Percentiles rank a stretch among this genome's conserved stretches.
phyloP scores from a whole-genome alignment of 2,888 invertebrate species.

The Exocentrus adspersus region DNA sequence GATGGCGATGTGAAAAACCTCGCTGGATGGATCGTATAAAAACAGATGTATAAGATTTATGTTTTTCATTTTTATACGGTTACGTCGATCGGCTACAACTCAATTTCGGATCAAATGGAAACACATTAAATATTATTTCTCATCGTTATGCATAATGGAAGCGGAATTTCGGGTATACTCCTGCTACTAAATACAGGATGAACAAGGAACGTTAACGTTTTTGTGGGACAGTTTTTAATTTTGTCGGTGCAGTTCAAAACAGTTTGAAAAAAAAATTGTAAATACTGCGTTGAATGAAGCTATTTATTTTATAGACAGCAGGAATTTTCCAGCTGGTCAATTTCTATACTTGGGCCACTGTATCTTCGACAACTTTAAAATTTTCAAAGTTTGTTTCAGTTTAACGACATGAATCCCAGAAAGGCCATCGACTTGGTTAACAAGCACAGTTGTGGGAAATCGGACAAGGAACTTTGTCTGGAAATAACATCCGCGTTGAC shows the following conservation, averaged over 20 bases:
- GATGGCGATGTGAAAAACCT: background rate
- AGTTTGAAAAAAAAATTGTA: too few relatives aligned
- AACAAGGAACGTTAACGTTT: too few relatives aligned
- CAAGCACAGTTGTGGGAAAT: conserved; percentile 47
- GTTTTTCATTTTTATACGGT: background rate
- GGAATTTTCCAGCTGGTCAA: background rate
- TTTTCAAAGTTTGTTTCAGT: conserved; percentile 43
- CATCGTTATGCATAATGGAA: background rate
- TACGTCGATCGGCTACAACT: background rate
- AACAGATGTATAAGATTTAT: background rate
- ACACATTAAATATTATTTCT: background rate
- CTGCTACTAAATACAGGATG: background rate
- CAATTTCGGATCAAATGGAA: background rate
- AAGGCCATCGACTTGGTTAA: conserved; percentile 55
- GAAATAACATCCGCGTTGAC: conserved; percentile 55
- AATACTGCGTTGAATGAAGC: too few relatives aligned
- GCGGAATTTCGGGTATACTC: background rate
- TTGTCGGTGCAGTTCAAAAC: too few relatives aligned
- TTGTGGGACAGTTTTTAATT: too few relatives aligned
- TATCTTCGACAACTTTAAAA: conserved; percentile 9
- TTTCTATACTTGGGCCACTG: background rate
- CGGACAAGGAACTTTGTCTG: conserved; percentile 53
- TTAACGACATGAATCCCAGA: conserved; percentile 49
- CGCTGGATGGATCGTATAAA: background rate
- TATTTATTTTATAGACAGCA: too few relatives aligned